A percentile compares a stretch with the other conserved stretches of the same genome.
phyloP scores from a whole-genome alignment of 2,113 vertebrate genomes.

The Archilochus colubris region DNA sequence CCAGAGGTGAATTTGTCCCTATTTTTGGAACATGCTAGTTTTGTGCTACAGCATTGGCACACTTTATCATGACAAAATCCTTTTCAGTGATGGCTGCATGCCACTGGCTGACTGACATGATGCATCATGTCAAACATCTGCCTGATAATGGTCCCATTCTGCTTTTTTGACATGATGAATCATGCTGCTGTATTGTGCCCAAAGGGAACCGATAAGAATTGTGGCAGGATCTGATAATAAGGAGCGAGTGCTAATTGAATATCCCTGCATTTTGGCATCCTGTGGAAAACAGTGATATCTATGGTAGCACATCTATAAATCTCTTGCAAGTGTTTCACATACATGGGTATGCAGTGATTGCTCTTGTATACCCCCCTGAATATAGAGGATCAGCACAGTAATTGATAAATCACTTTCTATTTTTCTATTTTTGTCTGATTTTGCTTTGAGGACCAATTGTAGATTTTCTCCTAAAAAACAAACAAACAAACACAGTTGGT shows the following conservation, averaged over 20 bases:
- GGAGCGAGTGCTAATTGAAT: not conserved
- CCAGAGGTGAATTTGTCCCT: constrained; percentile 65
- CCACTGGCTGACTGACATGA: not conserved
- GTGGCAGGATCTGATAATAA: not conserved
- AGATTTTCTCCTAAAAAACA: not conserved
- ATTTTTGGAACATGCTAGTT: constrained; percentile 40
- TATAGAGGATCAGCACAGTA: not conserved
- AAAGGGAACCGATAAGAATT: not conserved
- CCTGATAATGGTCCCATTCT: not conserved
- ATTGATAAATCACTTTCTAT: not conserved
- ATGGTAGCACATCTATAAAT: not conserved
- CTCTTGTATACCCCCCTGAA: not conserved
- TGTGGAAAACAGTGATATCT: not conserved
- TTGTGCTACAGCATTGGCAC: constrained; percentile 9
- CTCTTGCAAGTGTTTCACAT: not conserved
- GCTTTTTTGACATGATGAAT: not conserved
- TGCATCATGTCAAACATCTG: constrained; percentile 27
- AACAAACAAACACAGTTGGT: no score
- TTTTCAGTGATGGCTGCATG: not conserved
- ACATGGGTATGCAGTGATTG: not conserved
- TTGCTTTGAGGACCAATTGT: not conserved
- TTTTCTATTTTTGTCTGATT: not conserved
- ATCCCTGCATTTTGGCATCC: not conserved
- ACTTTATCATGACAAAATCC: not conserved
- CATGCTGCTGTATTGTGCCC: not conserved